Base-by-base conservation (phyloP, 2,888 invertebrate species). In the Oxycera nigricornis region DNA sequence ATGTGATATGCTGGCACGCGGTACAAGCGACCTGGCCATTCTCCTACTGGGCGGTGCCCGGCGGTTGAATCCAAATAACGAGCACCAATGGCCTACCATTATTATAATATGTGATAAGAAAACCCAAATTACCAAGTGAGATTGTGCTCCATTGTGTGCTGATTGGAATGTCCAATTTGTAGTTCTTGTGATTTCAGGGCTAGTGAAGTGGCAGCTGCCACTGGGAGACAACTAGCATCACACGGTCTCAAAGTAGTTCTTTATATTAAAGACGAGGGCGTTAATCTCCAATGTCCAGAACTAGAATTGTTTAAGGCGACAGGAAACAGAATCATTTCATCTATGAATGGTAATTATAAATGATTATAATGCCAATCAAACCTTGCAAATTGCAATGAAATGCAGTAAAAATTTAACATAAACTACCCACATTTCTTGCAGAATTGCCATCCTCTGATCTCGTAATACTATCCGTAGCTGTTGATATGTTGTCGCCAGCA, bases 61-160 rank as follows among this genome's bases (percentile, higher is more conserved):
- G 80, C 88, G 95, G 72, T 87, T 96, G 74, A 94, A 93, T 82
- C 92, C 95, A 59, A 90, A 92, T 80, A 96, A 96, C 85, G 91
- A 91, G 77, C 96, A 96, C 86, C 96, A 96, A 86, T 89, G 91
- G 88, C 96, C 96, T 73, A 89, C 89, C 61, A 93, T 94, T 65
- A 92, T 92, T 73, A 90, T 93, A 76, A 87, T 95, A 75, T 90
- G 90, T 80, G 91, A 90, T 79, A 91, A 70, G 52, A 65, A 90
- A 65, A 88, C 91, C 31, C 91, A 93, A 84, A 87, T 88, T 81
- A 82, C 79, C 77, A 81, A 80, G 81, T 79, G 77, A 76, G 55
- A 68, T 24, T 67, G 62, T 35, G 20, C 46, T 50, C 24, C 0
- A 50, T 55, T 50, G 50, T n/a, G 17, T n/a, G 6, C 50, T 50